Evolutionary conservation across 64 coral and sea anemone genomes (phyloP), one percentile per base, ranked within the genome.

Genomic region (Orbicella faveolata): DNA sequence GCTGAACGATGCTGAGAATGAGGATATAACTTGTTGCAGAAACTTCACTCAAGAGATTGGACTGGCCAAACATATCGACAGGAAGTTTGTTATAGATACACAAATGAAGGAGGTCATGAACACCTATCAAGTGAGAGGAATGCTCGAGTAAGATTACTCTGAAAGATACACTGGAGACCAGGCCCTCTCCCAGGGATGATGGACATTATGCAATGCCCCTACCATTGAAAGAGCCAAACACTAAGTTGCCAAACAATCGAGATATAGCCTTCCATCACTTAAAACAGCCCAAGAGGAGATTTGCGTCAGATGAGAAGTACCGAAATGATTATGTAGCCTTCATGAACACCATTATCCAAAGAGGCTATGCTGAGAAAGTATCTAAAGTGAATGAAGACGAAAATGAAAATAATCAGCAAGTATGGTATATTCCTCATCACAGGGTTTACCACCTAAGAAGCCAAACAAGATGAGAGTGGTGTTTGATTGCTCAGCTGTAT

Each of bases 341-440:
- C 33, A 88, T 88, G 86, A 3, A 88, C 23, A 76, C 52, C 8
- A 25, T 88, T 3, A 76, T 88, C 51, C n/a, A 25, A 23, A 51
- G 53, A 0, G 73, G 72, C 10, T 88, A 88, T 33, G 86, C 86
- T 9, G 73, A 88, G 25, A 77, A 30, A 70, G 53, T 88, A 13
- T 73, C 73, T 62, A 11, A 61, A 25, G 18, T 33, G 14, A 57
- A 57, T 1, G 54, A 57, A 57, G 54, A 57, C 8, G 54, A 57
- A 57, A 57, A 57, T 1, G 54, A 57, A 57, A 57, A 57, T 9
- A 57, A 57, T 41, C 39, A 57, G 54, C 54, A 57, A 41, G 54
- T 57, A 57, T 93, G 86, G 91, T 93, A 93, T 63, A 21, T 93
- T 17, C 84, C 84, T 13, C 84, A 93, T 34, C 91, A 93, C 20